Evolutionary conservation across 2,888 invertebrate species (phyloP), one percentile per base, ranked within the genome.

Genomic region (Pollenia angustigena): DNA sequence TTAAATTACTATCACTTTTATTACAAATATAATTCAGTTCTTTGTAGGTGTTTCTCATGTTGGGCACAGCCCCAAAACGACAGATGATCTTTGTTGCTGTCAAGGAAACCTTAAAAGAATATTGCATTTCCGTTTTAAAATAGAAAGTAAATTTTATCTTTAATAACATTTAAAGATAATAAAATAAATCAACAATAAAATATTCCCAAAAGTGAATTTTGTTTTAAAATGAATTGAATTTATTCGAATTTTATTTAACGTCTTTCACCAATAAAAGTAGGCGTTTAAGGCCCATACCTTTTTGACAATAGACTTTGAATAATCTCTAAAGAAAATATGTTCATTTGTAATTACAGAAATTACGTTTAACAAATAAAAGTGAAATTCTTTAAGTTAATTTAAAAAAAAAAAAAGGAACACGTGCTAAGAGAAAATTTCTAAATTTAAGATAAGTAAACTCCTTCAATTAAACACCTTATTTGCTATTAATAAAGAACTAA

Each of bases 251-350:
- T 54, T 44, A 44, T 44, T 40, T 50, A 42, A 48, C 46, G 18
- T 46, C 10, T 60, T 52, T 48, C 46, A 75, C 56, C 75, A 80
- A 16, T 18, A 71, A 76, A 76, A 52, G 71, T 60, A 66, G 85
- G 85, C 85, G 75, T 85, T 81, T 11, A 48, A 64, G 42, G 10
- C 4, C 18, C 32, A 40, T 6, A 72, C 68, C 58, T 60, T 32
- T 32, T 58, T 78, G 50, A 44, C 60, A 52, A 12, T 6, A 48
- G 46, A 23, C 69, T 50, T 16, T 6, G 48, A 44, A 58, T 42
- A 44, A 32, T 71, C 71, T 71, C 50, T 40, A n/a, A 80, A 71
- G 81, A 81, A 81, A 58, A 72, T 85, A 69, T 32, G 32, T 32
- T 32, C 32, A 32, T 32, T 6, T 76, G 81, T 72, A 72, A 81